phyloP scores from a whole-genome alignment of 1,140 invertebrate species.

The Tetraneura akinire region DNA sequence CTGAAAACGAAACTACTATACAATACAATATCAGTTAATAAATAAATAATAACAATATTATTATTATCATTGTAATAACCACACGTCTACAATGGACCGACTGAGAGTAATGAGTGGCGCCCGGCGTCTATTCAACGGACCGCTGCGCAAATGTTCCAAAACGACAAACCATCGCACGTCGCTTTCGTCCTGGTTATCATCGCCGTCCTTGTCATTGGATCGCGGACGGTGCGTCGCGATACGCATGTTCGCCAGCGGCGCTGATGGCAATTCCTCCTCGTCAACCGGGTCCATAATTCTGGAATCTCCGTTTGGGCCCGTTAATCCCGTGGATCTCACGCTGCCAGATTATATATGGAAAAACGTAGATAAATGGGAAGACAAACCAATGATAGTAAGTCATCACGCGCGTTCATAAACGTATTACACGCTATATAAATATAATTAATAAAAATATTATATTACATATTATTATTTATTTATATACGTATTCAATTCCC shows the following conservation, averaged over 20 bases:
- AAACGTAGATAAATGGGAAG: slow-evolving; percentile 61
- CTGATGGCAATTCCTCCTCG: neutral
- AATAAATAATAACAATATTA: neutral
- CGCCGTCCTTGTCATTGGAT: neutral
- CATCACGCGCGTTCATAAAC: too few species aligned
- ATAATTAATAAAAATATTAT: too few species aligned
- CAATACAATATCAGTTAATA: neutral
- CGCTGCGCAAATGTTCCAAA: slow-evolving; percentile 3
- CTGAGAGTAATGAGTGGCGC: slow-evolving; percentile 34
- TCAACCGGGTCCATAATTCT: slow-evolving; percentile 24
- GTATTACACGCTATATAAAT: too few species aligned
- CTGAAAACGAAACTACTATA: neutral
- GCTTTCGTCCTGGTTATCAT: neutral
- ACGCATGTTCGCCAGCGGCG: neutral
- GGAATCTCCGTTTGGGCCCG: slow-evolving; percentile 61
- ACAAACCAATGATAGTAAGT: slow-evolving; percentile 65
- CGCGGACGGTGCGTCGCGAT: neutral
- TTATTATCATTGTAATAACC: neutral
- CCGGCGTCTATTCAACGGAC: neutral
- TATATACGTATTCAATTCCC: too few species aligned
- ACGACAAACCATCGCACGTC: neutral
- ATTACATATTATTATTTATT: too few species aligned
- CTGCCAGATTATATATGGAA: slow-evolving; percentile 63
- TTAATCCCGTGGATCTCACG: slow-evolving; percentile 61
- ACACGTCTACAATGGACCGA: slow-evolving; percentile 23